Evolutionary conservation across 2,797 vertebrate genomes (phyloP).

Genomic region (Melanogrammus aeglefinus): DNA sequence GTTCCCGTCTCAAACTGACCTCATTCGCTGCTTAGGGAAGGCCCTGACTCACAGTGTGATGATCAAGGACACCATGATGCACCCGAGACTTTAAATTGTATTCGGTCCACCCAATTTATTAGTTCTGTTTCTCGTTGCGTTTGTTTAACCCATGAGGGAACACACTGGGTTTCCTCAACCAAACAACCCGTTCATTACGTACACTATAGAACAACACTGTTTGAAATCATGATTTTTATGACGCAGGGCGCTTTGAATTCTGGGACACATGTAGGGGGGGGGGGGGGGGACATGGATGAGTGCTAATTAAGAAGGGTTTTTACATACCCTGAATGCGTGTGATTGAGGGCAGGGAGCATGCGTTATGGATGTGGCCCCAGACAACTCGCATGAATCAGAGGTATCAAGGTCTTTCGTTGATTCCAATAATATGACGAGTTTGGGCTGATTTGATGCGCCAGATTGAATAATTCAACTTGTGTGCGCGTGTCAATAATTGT

Average conservation of each 20-base stretch:
- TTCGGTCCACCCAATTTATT: not conserved
- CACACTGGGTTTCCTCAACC: not conserved
- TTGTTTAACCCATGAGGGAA: not conserved
- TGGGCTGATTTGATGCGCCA: not conserved
- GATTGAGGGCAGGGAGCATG: not conserved
- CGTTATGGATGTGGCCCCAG: too few relatives aligned
- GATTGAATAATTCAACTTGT: not conserved
- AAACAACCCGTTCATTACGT: not conserved
- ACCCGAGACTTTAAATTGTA: not conserved
- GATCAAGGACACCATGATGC: not conserved
- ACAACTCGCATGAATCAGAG: not conserved
- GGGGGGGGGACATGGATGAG: not conserved
- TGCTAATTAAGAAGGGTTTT: too few relatives aligned
- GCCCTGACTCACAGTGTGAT: too few relatives aligned
- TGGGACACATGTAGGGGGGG: not conserved
- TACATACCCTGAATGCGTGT: too few relatives aligned
- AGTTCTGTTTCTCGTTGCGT: not conserved
- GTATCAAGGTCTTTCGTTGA: not conserved
- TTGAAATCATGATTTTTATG: not conserved
- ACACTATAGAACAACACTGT: not conserved
- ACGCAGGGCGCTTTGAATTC: not conserved
- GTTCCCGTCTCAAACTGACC: not conserved
- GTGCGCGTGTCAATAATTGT: not conserved
- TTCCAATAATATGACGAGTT: not conserved
- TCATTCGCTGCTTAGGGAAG: not conserved